Base-by-base conservation (phyloP, 2,888 invertebrate genomes). In the Saturnia japonica region DNA sequence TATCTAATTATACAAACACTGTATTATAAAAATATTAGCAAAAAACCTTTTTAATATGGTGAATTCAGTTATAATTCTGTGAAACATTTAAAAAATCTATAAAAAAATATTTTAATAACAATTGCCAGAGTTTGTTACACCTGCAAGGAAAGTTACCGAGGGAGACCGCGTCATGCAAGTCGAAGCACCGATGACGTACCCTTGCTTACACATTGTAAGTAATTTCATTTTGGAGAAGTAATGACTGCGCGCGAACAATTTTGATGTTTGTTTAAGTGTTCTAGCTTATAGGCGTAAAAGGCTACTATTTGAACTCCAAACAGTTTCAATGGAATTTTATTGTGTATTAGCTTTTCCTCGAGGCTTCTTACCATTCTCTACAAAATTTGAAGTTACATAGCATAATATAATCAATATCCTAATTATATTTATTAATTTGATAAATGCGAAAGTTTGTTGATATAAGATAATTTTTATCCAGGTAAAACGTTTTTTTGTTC, bases 71-170 rank as follows among this genome's bases (percentile, higher is more conserved):
- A 34, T 34, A 34, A 34, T 34, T 34, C 34, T 4, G 34, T 34
- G 34, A 34, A 34, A 34, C 6, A 34, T 34, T 34, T 4, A 34
- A 4, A 4, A 34, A 34, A 34, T 8, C n/a, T 25, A 57, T 25
- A 25, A 22, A 57, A 25, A 57, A 1, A 25, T 6, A 25, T 57
- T 25, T 25, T 57, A 57, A n/a, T n/a, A 64, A 64, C 28, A 40
- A 64, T 34, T 64, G 7, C 8, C n/a, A 19, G 9, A 11, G 64
- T 64, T 34, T 64, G 64, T 19, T 9, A 64, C n/a, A 40, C 40
- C 64, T 64, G 64, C 64, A 64, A 64, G 73, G 72, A 74, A 76
- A 77, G 74, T 77, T 74, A 71, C 71, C 11, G 69, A 72, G 71
- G 73, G 71, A 71, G 72, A 71, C 70, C 69, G 28, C 70, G 73